Evolutionary conservation across 2,797 vertebrate species (phyloP).

Genomic region (Nannoperca australis): DNA sequence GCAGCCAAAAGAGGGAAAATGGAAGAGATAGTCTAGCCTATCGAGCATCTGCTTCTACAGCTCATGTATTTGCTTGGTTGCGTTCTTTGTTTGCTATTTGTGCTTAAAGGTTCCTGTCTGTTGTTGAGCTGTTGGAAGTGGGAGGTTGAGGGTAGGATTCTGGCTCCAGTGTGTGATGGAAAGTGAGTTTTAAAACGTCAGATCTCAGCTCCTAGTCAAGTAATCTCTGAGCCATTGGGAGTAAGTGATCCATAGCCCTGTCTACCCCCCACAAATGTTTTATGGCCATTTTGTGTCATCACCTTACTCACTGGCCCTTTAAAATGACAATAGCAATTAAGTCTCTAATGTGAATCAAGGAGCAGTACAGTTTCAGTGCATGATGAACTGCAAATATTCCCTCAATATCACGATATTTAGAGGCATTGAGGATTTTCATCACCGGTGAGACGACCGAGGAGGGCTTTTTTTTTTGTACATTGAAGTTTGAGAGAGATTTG

Average conservation of each 20-base stretch:
- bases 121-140: background rate
- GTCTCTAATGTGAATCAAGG: slow-evolving; percentile 46
- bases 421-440: slow-evolving; percentile 46
- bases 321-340: slow-evolving; percentile 68
- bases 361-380: slow-evolving; percentile 26
- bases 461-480: slow-evolving; percentile 22
- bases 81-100: background rate
- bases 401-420: slow-evolving; percentile 33
- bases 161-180: background rate
- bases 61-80: background rate
- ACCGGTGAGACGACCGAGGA: slow-evolving; percentile 12
- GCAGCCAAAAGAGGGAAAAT: background rate
- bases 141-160: background rate
- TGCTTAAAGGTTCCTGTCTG: background rate
- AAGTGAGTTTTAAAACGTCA: background rate
- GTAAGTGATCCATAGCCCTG: slow-evolving; percentile 18
- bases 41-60: background rate
- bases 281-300: slow-evolving; percentile 25
- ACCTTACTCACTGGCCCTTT: slow-evolving; percentile 44
- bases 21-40: background rate
- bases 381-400: slow-evolving; percentile 48
- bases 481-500: slow-evolving; percentile 63
- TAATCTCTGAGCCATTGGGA: slow-evolving; percentile 9
- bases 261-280: slow-evolving; percentile 11
- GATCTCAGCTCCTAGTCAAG: background rate